Base-by-base conservation (phyloP, 2,888 invertebrate genomes). In the Drosophila robusta region DNA sequence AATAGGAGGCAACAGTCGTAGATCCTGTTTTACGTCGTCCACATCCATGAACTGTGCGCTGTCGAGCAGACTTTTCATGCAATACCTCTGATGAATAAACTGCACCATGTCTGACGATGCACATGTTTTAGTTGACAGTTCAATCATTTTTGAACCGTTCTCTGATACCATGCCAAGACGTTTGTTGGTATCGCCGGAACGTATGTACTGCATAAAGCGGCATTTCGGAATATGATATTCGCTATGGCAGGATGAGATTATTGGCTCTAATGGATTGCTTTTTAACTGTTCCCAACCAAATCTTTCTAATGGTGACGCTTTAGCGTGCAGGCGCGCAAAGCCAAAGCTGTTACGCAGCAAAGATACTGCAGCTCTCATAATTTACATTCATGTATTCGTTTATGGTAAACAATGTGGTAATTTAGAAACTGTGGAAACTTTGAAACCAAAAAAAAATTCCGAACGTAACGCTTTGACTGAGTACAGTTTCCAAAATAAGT, bases 161-260 rank as follows among this genome's bases (percentile, higher is more conserved):
- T 93, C 93, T 1, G 94, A 93, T 32, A 95, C 93, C 73, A 94
- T 95, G 3, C 96, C 97, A n/a, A 95, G 93, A n/a, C 78, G 80
- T 29, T 95, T 94, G 1, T 93, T 93, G 0, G 93, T 93, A 0
- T 95, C 94, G 44, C 93, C 93, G 76, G 94, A 93, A 24, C 92
- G 93, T 47, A 93, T 92, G 90, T 95, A 96, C 87, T 96, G 96
- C 46, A 96, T 94, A 78, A 95, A 94, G 85, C 96, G 95, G n/a
- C 72, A 79, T 60, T 68, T 72, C 1, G 77, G 82, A 24, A 41
- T 24, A 11, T 18, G 36, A 12, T 46, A 45, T 47, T 74, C 70
- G n/a, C 38, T 32, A 7, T 16, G 36, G 24, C 12, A 9, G 18
- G 45, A 42, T 12, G 54, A n/a, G 1, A 39, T 46, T 3, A 62